Evolutionary conservation across 35 echinoderm and acorn worm species (phyloP), one percentile per base, ranked within the genome.

Genomic region (Patiria miniata): DNA sequence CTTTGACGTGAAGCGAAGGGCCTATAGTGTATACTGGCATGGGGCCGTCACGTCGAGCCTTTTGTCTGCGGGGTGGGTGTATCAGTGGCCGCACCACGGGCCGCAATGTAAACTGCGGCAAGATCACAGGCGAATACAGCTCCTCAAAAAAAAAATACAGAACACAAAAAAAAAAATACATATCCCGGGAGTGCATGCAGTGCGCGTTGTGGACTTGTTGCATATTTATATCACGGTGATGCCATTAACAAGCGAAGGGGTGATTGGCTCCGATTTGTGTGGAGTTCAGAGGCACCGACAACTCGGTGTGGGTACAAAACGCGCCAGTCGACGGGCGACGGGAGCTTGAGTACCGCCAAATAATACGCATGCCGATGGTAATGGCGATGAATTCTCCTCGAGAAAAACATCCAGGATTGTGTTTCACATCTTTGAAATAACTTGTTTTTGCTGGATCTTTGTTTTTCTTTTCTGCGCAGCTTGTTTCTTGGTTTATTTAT

Each of bases 181-280:
- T n/a, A 14, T 73, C 65, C 65, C 26, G 65, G 23, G 65, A 73
- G 65, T 34, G 42, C 4, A 12, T 47, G 42, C 42, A 12, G 42
- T 47, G 42, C 42, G 42, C 65, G 65, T 34, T 7, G 65, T 73
- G 34, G 65, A 73, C 65, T 73, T 73, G 65, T 73, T 73, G 65
- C 65, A 73, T 73, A 73, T 73, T 73, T 73, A 73, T 73, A n/a
- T n/a, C 21, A 34, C 65, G 65, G 26, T 73, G 65, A 73, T 73
- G 65, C 65, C 26, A 73, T 73, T 73, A 73, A 73, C 65, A 73
- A n/a, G 65, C 65, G 29, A 73, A 23, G 65, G 65, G 65, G 65
- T 73, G 65, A 73, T 73, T 73, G 65, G 26, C 8, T 10, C 34
- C 65, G 26, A 34, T 18, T 23, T 14, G 65, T 28, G 21, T 73